Evolutionary conservation across 2,888 invertebrate species (phyloP), one percentile per base, ranked within the genome.

Genomic region (Aphidoletes aphidimyza): DNA sequence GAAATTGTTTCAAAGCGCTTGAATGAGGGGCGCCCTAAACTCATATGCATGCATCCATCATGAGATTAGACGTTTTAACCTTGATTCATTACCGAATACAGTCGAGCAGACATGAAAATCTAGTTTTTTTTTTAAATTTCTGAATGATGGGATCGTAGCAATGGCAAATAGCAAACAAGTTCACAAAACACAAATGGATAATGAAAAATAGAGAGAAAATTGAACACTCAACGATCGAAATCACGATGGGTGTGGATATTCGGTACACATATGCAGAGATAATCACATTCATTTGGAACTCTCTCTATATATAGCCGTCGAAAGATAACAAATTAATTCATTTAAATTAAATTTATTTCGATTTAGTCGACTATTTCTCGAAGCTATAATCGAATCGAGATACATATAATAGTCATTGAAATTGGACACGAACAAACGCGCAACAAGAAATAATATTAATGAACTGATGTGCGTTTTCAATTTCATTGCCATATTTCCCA

Each of bases 281-380:
- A 69, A 30, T 30, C 17, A n/a, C n/a, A 22, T 30, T 11, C 22
- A 54, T 54, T 69, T 30, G 14, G 1, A 54, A 26, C 5, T 2
- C 30, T 30, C 69, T 69, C 8, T 69, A 69, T 69, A 69, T 69
- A n/a, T n/a, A n/a, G 17, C 11, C 8, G 14, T 30, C 14, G 11
- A 39, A 9, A 26, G 69, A 69, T 69, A 69, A 69, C 69, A 69
- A 69, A 69, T 69, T 69, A 69, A 69, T 69, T 69, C 69, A 69
- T 69, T 69, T 69, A 69, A 69, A 69, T 69, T 69, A 17, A 69
- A 69, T 69, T 69, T 69, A 69, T 69, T 69, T 69, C 69, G 69
- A 30, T 69, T 69, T 69, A 69, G 69, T 69, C n/a, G 69, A 2
- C 34, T 14, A 30, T 69, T 69, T 69, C 69, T 22, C 34, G 9